phyloP scores from a whole-genome alignment of 2,797 vertebrate genomes.

The Ispidina lecontei region DNA sequence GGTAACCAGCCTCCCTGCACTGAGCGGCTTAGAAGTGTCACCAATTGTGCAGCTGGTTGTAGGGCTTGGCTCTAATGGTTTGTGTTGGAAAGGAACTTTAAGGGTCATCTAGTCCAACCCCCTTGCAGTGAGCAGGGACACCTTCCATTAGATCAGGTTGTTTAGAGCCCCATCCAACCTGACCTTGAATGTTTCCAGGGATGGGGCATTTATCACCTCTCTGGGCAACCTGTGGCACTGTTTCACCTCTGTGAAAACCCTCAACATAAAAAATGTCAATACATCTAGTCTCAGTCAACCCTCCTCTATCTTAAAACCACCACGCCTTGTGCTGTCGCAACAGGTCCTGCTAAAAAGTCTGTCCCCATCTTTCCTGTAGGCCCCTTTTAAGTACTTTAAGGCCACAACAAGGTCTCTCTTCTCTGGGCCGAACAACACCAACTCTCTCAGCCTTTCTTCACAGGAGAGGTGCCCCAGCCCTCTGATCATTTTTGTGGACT shows the following conservation, averaged over 20 bases:
- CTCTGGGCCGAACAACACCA: not conserved
- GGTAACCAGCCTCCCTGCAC: accelerated
- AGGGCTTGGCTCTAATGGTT: not conserved
- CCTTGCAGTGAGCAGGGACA: not conserved
- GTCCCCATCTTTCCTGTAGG: not conserved
- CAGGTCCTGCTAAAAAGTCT: not conserved
- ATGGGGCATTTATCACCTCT: not conserved
- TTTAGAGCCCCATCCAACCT: not conserved
- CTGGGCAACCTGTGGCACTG: not conserved
- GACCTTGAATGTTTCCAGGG: not conserved
- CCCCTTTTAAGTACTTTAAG: not conserved
- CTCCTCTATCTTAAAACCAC: not conserved
- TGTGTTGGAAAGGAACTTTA: not conserved
- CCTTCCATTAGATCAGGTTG: not conserved
- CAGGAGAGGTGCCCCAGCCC: not conserved
- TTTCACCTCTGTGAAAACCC: not conserved
- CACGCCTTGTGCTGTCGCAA: not conserved
- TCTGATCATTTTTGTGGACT: not conserved
- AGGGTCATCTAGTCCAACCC: not conserved
- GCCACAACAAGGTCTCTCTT: not conserved
- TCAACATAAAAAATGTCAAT: no score
- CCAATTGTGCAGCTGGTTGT: accelerated
- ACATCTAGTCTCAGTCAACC: not conserved
- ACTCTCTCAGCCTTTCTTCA: not conserved
- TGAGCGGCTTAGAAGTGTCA: not conserved